These are phyloP conservation scores for Hybognathus amarus DNA, from an alignment of 2,797 vertebrate genomes.

Conservation along the genomic window DNA sequence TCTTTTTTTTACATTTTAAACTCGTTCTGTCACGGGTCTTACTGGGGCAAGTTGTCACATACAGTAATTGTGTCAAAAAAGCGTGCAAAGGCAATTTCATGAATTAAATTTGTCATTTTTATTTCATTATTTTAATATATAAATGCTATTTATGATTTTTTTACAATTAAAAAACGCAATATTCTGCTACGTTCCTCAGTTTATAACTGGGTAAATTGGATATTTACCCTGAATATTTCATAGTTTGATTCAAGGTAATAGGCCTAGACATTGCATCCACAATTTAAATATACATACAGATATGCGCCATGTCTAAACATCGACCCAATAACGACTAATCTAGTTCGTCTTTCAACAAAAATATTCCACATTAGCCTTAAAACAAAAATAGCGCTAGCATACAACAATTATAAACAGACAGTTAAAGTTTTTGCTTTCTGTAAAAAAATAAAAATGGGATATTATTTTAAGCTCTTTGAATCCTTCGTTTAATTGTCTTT, in stretches of 20 bases:
- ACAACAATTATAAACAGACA: neutral
- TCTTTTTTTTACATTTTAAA: neutral
- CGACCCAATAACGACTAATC: neutral
- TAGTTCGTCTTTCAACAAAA: neutral
- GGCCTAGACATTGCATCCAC: neutral
- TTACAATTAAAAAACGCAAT: neutral
- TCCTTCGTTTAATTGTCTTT: neutral
- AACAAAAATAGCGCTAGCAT: neutral
- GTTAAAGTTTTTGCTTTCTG: neutral
- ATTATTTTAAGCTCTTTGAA: neutral
- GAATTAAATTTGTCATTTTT: neutral
- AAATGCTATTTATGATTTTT: neutral
- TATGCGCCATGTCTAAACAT: neutral
- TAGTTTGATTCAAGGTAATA: neutral
- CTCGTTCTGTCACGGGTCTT: neutral
- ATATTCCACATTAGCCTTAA: neutral
- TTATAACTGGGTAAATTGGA: neutral
- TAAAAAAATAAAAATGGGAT: neutral
- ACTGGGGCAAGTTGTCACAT: neutral
- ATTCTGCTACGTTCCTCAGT: neutral
- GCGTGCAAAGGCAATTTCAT: neutral
- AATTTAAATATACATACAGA: conserved; percentile 1
- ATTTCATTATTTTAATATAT: conserved; percentile 2
- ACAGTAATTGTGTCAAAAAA: too few species aligned
- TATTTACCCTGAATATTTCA: neutral